A percentile compares a stretch with the other conserved stretches of the same genome.
Evolutionary conservation across 1,140 invertebrate genomes (phyloP).

Genomic region (Sitophilus oryzae): DNA sequence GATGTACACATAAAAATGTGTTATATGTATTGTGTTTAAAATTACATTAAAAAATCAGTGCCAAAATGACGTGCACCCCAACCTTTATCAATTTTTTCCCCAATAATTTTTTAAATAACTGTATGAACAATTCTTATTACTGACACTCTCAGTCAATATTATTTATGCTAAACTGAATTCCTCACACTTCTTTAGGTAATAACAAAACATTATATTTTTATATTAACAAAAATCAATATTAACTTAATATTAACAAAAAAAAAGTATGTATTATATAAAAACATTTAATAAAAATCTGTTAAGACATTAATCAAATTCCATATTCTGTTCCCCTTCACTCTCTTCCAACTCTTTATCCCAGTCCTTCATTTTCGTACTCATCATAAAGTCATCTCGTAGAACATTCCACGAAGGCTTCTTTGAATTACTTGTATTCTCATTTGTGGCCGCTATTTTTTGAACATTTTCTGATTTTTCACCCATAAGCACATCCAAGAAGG

Average conservation of each 20-base stretch:
- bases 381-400: slow-evolving; percentile 75
- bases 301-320: slow-evolving; percentile 21
- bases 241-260: background rate
- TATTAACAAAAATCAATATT: background rate
- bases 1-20: too few relatives aligned
- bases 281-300: slow-evolving; percentile 27
- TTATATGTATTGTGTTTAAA: too few relatives aligned
- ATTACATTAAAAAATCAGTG: too few relatives aligned
- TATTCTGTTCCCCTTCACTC: slow-evolving; percentile 35
- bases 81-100: too few relatives aligned
- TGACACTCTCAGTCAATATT: background rate
- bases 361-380: slow-evolving; percentile 82
- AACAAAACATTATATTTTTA: background rate
- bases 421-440: slow-evolving; percentile 27
- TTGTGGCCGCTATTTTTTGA: slow-evolving; percentile 38
- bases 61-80: too few relatives aligned
- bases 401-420: slow-evolving; percentile 50
- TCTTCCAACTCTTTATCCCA: slow-evolving; percentile 72
- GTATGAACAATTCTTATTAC: background rate
- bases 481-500: slow-evolving; percentile 79
- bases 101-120: too few relatives aligned
- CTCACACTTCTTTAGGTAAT: background rate
- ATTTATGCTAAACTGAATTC: background rate
- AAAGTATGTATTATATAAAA: background rate
- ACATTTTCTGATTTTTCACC: slow-evolving; percentile 56